Conservation (phyloP, 2,888 invertebrate species). For the Pyrrhia umbra region DNA sequence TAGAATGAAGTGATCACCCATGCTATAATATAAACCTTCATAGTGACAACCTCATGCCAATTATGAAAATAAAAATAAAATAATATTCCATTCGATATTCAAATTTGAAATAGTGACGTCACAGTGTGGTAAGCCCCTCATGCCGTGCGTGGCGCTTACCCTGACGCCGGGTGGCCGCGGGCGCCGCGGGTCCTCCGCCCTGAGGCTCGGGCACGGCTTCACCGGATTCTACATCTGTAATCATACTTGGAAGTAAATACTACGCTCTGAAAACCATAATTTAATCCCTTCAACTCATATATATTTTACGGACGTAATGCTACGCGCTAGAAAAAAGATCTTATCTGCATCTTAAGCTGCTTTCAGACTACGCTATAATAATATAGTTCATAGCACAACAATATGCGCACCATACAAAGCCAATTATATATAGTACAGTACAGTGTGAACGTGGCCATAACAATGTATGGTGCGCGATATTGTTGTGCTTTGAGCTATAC, state of each 20-base stretch:
- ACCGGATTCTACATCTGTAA: conserved; percentile 84
- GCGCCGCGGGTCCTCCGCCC: conserved; percentile 63
- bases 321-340: too few species aligned
- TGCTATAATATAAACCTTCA: conserved; percentile 26
- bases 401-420: too few species aligned
- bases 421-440: too few species aligned
- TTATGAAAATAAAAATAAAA: not conserved
- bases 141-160: conserved; percentile 79
- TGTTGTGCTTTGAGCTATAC: too few species aligned
- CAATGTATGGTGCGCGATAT: too few species aligned
- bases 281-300: not conserved
- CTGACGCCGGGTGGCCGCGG: conserved; percentile 37
- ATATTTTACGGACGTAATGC: not conserved
- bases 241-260: conserved; percentile 58
- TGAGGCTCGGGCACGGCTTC: conserved; percentile 65
- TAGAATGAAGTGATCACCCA: conserved; percentile 46
- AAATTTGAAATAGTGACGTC: conserved; percentile 46
- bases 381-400: too few species aligned
- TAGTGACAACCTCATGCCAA: conserved; percentile 31
- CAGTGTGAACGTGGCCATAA: too few species aligned
- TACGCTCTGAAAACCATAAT: not conserved
- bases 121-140: conserved; percentile 59
- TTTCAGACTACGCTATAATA: too few species aligned
- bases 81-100: conserved; percentile 11
- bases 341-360: too few species aligned